Percentiles rank a stretch among this genome's conserved stretches.
Conservation (phyloP, 2,113 vertebrate genomes). For the Cebus imitator region DNA sequence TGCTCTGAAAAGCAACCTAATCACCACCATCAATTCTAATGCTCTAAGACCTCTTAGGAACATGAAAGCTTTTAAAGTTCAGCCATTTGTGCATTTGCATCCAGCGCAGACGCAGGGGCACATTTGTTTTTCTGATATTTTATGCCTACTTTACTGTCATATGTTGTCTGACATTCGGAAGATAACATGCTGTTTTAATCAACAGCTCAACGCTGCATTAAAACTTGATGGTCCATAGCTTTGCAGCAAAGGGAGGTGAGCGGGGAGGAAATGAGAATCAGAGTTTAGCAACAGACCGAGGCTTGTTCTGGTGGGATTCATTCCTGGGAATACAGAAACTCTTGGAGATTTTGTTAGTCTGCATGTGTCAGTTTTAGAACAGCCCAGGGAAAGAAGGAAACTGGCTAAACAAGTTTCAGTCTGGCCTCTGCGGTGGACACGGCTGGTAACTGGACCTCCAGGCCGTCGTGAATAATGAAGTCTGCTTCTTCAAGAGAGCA, state of each 20-base stretch:
- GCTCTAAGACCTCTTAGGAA: constrained; percentile 59
- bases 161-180: constrained; percentile 82
- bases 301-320: constrained; percentile 62
- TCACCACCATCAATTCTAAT: constrained; percentile 79
- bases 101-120: constrained; percentile 48
- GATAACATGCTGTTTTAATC: constrained; percentile 78
- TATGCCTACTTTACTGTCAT: constrained; percentile 75
- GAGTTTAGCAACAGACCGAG: constrained; percentile 28
- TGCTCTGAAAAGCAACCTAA: constrained; percentile 77
- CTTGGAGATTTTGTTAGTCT: constrained; percentile 25
- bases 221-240: constrained; percentile 79
- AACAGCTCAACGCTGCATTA: constrained; percentile 76
- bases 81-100: constrained; percentile 56
- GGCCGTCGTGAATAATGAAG: constrained; percentile 20
- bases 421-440: background rate
- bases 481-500: background rate
- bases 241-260: constrained; percentile 68
- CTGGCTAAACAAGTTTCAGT: constrained; percentile 38
- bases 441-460: constrained; percentile 53
- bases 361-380: background rate
- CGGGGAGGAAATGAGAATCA: constrained; percentile 42
- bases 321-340: constrained; percentile 72
- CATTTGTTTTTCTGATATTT: constrained; percentile 73
- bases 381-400: constrained; percentile 39
- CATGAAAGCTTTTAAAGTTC: constrained; percentile 68